phyloP scores from a whole-genome alignment of 2,113 vertebrate genomes.

The Ceratotherium simum region DNA sequence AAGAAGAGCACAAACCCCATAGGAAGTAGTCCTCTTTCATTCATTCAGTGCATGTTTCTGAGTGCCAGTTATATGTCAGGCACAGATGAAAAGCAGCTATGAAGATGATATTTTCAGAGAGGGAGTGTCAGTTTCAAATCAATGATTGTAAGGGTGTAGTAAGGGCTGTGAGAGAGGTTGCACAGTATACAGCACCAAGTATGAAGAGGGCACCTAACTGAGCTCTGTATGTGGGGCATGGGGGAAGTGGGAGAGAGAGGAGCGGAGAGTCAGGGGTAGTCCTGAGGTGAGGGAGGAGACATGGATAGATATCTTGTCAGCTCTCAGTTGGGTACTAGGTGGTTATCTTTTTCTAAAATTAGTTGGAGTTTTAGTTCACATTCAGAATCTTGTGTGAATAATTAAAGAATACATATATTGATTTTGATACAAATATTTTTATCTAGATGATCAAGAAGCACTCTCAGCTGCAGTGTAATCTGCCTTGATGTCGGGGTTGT shows the following conservation, averaged over 20 bases:
- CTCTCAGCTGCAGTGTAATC: too few species aligned
- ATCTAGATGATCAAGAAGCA: neutral
- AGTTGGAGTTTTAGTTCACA: neutral
- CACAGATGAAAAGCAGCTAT: neutral
- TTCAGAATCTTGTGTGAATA: neutral
- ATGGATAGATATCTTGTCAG: neutral
- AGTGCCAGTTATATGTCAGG: neutral
- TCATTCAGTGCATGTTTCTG: neutral
- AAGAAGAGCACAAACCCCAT: neutral
- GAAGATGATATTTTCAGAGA: neutral
- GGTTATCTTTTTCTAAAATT: neutral
- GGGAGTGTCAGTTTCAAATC: neutral
- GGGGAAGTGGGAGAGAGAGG: neutral
- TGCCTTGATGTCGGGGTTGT: neutral
- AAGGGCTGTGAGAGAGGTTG: neutral
- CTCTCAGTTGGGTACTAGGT: neutral
- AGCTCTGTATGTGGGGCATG: accelerated
- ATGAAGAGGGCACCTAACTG: accelerated
- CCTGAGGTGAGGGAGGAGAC: neutral
- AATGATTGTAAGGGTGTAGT: neutral
- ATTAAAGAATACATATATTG: neutral
- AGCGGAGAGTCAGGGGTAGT: accelerated
- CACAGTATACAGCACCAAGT: accelerated
- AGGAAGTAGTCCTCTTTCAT: neutral
- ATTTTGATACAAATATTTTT: neutral